These are phyloP conservation scores for Leiothrix lutea DNA, from an alignment of 2,113 vertebrate genomes.

Conservation along the genomic window DNA sequence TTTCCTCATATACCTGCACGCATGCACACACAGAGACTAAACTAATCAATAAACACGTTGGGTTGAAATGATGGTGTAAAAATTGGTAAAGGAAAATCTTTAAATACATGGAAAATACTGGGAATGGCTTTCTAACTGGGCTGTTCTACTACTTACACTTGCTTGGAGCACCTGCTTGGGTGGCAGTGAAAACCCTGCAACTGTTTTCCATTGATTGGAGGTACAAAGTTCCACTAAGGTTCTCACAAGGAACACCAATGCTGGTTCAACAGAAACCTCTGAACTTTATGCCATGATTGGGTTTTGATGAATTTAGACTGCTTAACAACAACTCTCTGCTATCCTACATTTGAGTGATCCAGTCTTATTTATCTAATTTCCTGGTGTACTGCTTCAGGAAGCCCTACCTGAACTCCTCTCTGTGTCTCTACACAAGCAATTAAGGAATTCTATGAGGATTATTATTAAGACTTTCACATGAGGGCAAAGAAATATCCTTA, in stretches of 20 bases:
- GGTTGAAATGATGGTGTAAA: not conserved
- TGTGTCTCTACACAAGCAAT: not conserved
- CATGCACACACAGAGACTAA: not conserved
- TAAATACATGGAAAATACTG: not conserved
- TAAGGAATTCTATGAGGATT: not conserved
- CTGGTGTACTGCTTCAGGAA: not conserved
- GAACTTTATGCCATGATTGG: not conserved
- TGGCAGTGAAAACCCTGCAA: rapidly evolving
- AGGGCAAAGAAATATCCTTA: not conserved
- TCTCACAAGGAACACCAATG: not conserved
- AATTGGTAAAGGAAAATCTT: not conserved
- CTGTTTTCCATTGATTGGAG: not conserved
- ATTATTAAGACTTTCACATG: not conserved
- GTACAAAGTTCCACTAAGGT: not conserved
- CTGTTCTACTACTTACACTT: not conserved
- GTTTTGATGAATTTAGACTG: not conserved
- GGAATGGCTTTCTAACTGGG: not conserved
- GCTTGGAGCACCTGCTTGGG: not conserved
- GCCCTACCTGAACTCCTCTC: not conserved
- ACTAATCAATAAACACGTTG: not conserved
- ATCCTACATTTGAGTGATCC: not conserved
- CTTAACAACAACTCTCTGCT: not conserved
- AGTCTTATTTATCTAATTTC: not conserved
- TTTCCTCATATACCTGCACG: not conserved
- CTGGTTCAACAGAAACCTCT: not conserved